Evolutionary conservation across 1,140 invertebrate genomes (phyloP).

Genomic region (Leptinotarsa undecemlineata): DNA sequence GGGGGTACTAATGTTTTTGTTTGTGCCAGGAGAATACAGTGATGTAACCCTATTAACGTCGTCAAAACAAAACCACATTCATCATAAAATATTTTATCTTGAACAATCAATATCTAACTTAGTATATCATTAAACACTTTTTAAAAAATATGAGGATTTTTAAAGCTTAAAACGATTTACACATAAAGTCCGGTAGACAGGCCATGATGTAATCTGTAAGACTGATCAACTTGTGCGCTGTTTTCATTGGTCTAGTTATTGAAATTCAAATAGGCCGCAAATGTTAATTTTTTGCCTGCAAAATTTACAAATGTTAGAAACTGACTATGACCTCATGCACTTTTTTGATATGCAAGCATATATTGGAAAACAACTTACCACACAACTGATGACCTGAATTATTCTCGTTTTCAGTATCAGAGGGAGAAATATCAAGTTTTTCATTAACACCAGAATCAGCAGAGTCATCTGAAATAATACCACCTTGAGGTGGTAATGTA

Average conservation of each 20-base stretch:
- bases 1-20: constrained; percentile 2
- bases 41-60: constrained; percentile 18
- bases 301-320: neutral
- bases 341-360: too few relatives aligned
- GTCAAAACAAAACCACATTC: constrained; percentile 3
- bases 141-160: constrained; percentile 16
- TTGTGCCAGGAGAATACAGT: neutral
- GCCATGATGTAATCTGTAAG: neutral
- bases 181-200: neutral
- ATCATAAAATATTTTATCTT: constrained; percentile 12
- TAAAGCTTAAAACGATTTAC: constrained; percentile 1
- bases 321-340: neutral
- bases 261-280: constrained; percentile 34
- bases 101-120: constrained; percentile 13
- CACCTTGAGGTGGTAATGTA: constrained; percentile 22
- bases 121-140: constrained; percentile 8
- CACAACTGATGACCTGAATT: constrained; percentile 15
- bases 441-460: constrained; percentile 51
- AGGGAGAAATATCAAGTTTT: constrained; percentile 43
- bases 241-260: constrained; percentile 29
- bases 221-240: constrained; percentile 2
- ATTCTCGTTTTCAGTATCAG: constrained; percentile 39
- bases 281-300: constrained; percentile 27
- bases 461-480: constrained; percentile 47
- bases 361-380: constrained; percentile 11